Conservation (phyloP, 2,888 invertebrate genomes). For the Bombylius discolor region DNA sequence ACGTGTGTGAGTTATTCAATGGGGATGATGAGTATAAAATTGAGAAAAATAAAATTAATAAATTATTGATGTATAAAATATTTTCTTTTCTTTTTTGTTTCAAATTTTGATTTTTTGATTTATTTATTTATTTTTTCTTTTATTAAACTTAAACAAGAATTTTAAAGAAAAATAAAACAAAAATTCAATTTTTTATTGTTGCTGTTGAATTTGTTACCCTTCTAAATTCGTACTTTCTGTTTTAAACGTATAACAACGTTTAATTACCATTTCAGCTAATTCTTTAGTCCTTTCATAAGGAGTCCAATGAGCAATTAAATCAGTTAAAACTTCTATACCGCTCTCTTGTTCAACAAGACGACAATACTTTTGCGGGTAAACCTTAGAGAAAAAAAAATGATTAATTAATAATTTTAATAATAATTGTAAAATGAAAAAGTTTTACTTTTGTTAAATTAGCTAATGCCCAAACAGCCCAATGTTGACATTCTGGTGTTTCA, state of each 20-base stretch:
- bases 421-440: neutral
- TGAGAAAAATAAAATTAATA: too few species aligned
- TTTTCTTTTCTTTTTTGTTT: too few species aligned
- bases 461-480: conserved; percentile 96
- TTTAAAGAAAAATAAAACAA: too few species aligned
- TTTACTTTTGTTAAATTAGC: conserved; percentile 73
- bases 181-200: neutral
- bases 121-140: too few species aligned
- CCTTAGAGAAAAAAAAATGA: conserved; percentile 38
- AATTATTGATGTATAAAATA: too few species aligned
- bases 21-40: too few species aligned
- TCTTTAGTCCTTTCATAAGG: conserved; percentile 55
- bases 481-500: conserved; percentile 83
- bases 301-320: conserved; percentile 46
- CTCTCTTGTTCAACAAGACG: conserved; percentile 73
- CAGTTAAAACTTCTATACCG: conserved; percentile 60
- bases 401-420: conserved; percentile 1
- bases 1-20: too few species aligned
- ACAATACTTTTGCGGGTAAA: conserved; percentile 75
- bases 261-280: conserved; percentile 53
- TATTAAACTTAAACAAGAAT: too few species aligned
- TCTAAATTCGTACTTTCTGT: conserved; percentile 26
- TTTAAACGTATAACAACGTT: conserved; percentile 42
- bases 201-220: conserved; percentile 18
- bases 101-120: too few species aligned